Evolutionary conservation across 1,140 invertebrate genomes (phyloP).

Genomic region (Habropoda laboriosa): DNA sequence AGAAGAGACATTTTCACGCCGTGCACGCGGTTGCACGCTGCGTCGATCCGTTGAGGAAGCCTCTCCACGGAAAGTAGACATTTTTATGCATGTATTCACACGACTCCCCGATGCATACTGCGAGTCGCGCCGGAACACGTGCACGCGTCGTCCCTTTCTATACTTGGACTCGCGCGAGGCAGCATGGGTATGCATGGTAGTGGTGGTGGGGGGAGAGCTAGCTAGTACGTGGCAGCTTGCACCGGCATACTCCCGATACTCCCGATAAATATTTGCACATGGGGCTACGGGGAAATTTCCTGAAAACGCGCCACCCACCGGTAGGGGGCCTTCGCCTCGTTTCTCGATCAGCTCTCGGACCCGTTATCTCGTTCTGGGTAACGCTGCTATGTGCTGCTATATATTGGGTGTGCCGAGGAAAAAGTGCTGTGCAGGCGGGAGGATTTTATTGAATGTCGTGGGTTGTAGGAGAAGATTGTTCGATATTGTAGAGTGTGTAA

Average conservation of each 20-base stretch:
- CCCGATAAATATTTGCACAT: conserved; percentile 73
- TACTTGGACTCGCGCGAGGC: too few species aligned
- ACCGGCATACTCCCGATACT: conserved; percentile 64
- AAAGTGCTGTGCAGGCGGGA: too few species aligned
- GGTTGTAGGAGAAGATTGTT: too few species aligned
- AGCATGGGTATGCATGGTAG: too few species aligned
- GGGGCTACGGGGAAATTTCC: conserved; percentile 71
- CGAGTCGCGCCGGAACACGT: conserved; percentile 13
- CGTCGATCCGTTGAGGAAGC: conserved; percentile 20
- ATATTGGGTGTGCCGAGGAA: too few species aligned
- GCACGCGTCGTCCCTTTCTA: conserved; percentile 4
- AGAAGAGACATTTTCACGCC: conserved; percentile 64
- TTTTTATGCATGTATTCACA: conserved; percentile 75
- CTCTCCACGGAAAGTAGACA: conserved; percentile 56
- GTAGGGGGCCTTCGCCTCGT: background rate
- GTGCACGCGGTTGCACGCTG: conserved; percentile 40
- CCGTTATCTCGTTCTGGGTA: background rate
- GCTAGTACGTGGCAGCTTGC: conserved; percentile 60
- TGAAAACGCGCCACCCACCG: conserved; percentile 54
- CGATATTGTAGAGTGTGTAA: too few species aligned
- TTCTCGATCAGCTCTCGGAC: conserved; percentile 15
- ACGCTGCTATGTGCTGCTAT: background rate
- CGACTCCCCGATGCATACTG: conserved; percentile 66
- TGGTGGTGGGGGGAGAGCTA: background rate
- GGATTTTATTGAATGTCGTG: too few species aligned